These are phyloP conservation scores for Leiothrix lutea DNA, from an alignment of 2,113 vertebrate genomes.

Conservation along the genomic window DNA sequence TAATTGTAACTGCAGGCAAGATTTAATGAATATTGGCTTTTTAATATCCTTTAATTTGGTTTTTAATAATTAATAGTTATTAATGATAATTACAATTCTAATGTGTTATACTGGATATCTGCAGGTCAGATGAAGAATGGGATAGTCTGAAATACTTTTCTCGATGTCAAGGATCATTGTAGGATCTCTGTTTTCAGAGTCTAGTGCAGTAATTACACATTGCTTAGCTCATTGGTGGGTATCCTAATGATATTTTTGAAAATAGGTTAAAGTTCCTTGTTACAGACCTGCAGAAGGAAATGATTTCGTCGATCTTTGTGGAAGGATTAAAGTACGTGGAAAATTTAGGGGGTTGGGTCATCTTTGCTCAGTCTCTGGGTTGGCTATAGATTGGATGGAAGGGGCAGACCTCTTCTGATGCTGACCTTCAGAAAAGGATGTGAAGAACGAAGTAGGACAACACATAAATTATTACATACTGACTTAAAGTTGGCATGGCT, in stretches of 20 bases:
- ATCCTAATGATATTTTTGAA: background rate
- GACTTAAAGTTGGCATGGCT: constrained; percentile 45
- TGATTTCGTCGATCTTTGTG: background rate
- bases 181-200: background rate
- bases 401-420: background rate
- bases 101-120: background rate
- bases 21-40: background rate
- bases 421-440: constrained; percentile 29
- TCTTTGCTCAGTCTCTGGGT: background rate
- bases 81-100: background rate
- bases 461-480: constrained; percentile 31
- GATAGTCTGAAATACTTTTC: background rate
- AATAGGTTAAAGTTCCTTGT: background rate
- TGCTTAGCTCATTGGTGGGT: background rate
- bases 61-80: background rate
- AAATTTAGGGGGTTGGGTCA: background rate
- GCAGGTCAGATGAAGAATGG: background rate
- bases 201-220: background rate
- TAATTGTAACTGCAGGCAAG: background rate
- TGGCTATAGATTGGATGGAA: background rate
- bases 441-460: background rate
- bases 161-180: background rate
- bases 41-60: background rate
- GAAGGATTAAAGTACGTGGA: background rate
- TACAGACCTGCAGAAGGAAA: background rate